phyloP scores from a whole-genome alignment of 1,140 invertebrate genomes.

The Geopemphigus sp. region DNA sequence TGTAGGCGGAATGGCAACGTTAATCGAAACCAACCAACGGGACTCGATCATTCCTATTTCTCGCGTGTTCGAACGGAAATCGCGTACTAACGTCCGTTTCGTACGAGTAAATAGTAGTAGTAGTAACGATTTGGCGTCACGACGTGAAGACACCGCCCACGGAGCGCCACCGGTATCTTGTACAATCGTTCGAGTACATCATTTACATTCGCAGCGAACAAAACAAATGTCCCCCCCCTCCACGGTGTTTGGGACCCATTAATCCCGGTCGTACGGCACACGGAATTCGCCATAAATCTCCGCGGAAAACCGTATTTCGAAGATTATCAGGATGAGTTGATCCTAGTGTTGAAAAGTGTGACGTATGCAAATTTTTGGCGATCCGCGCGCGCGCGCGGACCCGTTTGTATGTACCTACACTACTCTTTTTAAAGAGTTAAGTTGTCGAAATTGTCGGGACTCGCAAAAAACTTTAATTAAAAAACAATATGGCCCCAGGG shows the following conservation, averaged over 20 bases:
- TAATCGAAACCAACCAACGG: too few species aligned
- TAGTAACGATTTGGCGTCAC: too few species aligned
- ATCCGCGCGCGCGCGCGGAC: too few species aligned
- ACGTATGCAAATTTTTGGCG: slow-evolving; percentile 47
- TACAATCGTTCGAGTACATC: neutral
- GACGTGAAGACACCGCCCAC: too few species aligned
- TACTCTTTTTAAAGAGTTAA: slow-evolving; percentile 38
- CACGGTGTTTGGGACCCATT: slow-evolving; percentile 12
- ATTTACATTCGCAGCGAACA: slow-evolving; percentile 28
- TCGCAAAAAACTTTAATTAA: slow-evolving; percentile 49
- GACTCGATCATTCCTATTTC: too few species aligned
- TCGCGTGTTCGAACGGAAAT: too few species aligned
- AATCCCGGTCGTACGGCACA: slow-evolving; percentile 16
- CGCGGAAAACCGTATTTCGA: slow-evolving; percentile 27
- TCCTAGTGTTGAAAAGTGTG: slow-evolving; percentile 48
- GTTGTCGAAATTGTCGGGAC: slow-evolving; percentile 44
- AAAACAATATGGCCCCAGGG: slow-evolving; percentile 49
- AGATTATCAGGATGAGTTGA: slow-evolving; percentile 47
- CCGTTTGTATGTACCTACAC: neutral
- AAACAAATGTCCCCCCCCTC: slow-evolving; percentile 24
- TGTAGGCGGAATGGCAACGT: too few species aligned
- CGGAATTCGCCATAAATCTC: slow-evolving; percentile 32
- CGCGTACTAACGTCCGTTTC: too few species aligned
- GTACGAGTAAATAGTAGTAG: too few species aligned
- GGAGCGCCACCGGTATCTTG: too few species aligned